Conservation (phyloP, 2,888 invertebrate genomes). For the Cheiracanthium punctorium region DNA sequence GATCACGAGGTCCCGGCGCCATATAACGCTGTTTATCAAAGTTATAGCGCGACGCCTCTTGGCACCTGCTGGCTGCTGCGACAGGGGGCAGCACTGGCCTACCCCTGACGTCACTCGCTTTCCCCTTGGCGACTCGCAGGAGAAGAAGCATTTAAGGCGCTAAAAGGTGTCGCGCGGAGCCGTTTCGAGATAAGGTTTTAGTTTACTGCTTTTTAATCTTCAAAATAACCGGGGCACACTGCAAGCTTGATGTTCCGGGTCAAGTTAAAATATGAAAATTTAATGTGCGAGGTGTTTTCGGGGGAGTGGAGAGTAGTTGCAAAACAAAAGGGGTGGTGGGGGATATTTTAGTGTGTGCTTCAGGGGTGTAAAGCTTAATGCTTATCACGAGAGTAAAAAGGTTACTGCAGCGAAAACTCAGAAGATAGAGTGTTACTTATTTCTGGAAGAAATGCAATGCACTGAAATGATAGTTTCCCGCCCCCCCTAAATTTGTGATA, state of each 20-base stretch:
- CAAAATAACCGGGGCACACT: not conserved
- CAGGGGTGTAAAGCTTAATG: too few species aligned
- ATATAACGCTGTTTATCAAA: constrained; percentile 60
- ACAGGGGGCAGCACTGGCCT: not conserved
- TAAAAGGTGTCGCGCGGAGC: not conserved
- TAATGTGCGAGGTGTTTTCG: not conserved
- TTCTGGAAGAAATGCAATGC: too few species aligned
- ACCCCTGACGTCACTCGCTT: not conserved
- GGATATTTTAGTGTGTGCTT: too few species aligned
- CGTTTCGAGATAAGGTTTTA: constrained; percentile 2
- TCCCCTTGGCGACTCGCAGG: not conserved
- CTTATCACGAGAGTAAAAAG: too few species aligned
- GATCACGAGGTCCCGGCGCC: constrained; percentile 53
- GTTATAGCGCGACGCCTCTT: constrained; percentile 30
- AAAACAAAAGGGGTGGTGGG: too few species aligned
- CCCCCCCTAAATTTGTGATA: too few species aligned
- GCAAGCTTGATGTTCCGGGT: constrained; percentile 10
- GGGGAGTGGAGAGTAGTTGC: not conserved
- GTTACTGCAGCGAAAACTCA: too few species aligned
- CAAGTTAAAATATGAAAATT: constrained; percentile 4
- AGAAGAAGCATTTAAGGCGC: constrained; percentile 3
- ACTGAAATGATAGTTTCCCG: too few species aligned
- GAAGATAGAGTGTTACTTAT: too few species aligned
- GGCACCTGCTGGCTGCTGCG: constrained; percentile 2
- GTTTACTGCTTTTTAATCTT: constrained; percentile 11